Conservation (phyloP, 2,797 vertebrate genomes). For the Melanotaenia trifasciata region DNA sequence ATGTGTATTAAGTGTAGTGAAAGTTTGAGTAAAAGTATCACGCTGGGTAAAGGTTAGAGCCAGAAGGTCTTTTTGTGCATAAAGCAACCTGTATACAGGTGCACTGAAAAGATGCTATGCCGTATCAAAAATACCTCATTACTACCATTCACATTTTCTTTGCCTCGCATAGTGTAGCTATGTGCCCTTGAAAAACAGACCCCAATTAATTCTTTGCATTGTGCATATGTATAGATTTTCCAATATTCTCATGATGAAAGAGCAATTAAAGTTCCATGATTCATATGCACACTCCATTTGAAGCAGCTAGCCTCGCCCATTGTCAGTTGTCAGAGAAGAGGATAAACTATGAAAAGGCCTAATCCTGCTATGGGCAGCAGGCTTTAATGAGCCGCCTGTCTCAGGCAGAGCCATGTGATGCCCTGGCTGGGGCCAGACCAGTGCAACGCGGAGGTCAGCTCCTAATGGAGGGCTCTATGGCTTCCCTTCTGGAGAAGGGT, state of each 20-base stretch:
- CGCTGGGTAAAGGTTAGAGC: slow-evolving; percentile 69
- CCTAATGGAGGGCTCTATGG: slow-evolving; percentile 82
- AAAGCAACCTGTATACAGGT: slow-evolving; percentile 54
- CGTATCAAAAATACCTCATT: slow-evolving; percentile 72
- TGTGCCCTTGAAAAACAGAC: slow-evolving; percentile 80
- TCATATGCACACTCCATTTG: slow-evolving; percentile 79
- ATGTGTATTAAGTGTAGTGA: slow-evolving; percentile 75
- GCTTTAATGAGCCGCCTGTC: slow-evolving; percentile 84
- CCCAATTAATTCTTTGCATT: slow-evolving; percentile 80
- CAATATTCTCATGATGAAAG: slow-evolving; percentile 83
- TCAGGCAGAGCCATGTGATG: slow-evolving; percentile 80
- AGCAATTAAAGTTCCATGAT: slow-evolving; percentile 83
- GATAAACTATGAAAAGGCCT: slow-evolving; percentile 82
- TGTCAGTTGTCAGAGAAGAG: slow-evolving; percentile 81
- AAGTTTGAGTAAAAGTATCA: slow-evolving; percentile 77
- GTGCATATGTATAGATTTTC: slow-evolving; percentile 78
- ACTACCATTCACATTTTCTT: slow-evolving; percentile 66
- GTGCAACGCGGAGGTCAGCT: slow-evolving; percentile 77
- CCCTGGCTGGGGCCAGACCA: slow-evolving; percentile 76
- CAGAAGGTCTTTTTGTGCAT: slow-evolving; percentile 59
- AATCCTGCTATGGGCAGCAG: slow-evolving; percentile 80
- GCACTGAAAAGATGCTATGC: slow-evolving; percentile 47
- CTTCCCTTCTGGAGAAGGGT: slow-evolving; percentile 81
- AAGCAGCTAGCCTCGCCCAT: slow-evolving; percentile 75
- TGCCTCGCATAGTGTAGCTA: slow-evolving; percentile 68